Base-by-base conservation (phyloP, 2,113 vertebrate species). In the Saccopteryx bilineata region DNA sequence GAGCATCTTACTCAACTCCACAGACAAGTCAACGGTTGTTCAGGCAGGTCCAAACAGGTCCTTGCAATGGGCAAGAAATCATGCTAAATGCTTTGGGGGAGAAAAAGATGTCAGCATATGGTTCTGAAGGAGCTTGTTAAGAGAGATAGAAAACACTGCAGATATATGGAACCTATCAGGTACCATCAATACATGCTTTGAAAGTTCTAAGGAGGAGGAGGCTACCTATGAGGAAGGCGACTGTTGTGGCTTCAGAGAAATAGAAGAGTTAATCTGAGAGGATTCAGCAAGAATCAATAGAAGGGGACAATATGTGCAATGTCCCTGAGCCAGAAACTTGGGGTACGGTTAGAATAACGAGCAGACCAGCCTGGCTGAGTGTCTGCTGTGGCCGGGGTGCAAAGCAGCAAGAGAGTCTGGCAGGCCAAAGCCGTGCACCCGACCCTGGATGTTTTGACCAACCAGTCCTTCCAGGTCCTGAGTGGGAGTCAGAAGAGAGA, bases 381-480 rank as follows among this genome's bases (percentile, higher is more conserved):
- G 13, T 74, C 63, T 58, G 31, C 19, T 71, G 15, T 56, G 23
- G 54, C 56, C 17, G 46, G 14, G 31, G 48, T 66, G 31, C 76
- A 91, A 65, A 96, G 50, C 28, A 94, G 84, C 95, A 95, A 83
- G 31, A 13, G 28, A 21, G 61, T 48, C 31, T 84, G 92, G 81
- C 17, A 10, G 48, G n/a, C 90, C 66, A 90, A 75, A 68, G 17
- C 26, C n/a, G 39, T 48, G 76, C 46, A 46, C 39, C 63, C 23
- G 52, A 66, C 48, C 75, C 26, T 48, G 19, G 26, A 75, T 66
- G 66, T 76, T 60, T 58, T 3, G 15, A n/a, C 33, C 54, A 93
- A 39, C 28, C 50, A 71, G 39, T 50, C 52, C 66, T 68, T 72
- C 54, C 46, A 63, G 39, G 24, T 60, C 81, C 56, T 85, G 56